Conservation (phyloP, 2,888 invertebrate species). For the Metacarcinus magister region DNA sequence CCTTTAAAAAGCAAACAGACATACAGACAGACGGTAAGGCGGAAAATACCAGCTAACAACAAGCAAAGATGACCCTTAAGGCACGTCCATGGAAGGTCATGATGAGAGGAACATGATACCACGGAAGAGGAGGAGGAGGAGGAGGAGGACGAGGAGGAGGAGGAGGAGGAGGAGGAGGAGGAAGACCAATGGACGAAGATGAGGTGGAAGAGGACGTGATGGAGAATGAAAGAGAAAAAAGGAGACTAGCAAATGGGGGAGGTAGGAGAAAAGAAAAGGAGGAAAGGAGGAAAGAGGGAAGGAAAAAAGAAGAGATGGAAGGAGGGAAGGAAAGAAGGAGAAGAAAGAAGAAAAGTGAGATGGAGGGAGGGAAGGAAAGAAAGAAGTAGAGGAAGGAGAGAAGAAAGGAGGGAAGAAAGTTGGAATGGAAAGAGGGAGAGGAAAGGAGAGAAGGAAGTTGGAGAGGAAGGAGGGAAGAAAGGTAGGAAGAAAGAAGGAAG, state of each 20-base stretch:
- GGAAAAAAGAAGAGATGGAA: no score
- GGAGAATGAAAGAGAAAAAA: neutral
- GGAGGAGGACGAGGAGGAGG: slow-evolving; percentile 47
- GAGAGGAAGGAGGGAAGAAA: neutral
- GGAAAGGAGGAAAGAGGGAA: neutral
- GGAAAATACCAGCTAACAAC: no score
- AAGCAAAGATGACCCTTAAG: no score
- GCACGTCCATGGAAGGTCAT: neutral
- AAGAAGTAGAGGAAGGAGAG: no score
- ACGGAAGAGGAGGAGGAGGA: slow-evolving; percentile 37
- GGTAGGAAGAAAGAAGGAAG: neutral
- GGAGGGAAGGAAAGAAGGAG: neutral
- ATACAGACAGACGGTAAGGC: neutral
- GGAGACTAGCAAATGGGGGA: no score
- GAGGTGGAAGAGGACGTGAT: neutral
- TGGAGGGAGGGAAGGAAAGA: no score
- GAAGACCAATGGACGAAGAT: neutral
- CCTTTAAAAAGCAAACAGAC: neutral
- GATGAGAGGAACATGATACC: neutral
- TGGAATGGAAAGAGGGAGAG: no score
- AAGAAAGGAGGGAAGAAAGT: no score
- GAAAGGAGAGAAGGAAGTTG: no score
- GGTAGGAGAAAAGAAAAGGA: no score
- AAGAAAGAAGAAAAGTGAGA: neutral
- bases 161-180: neutral